Percentiles rank a stretch among this genome's conserved stretches.
Evolutionary conservation across 2,113 vertebrate genomes (phyloP).

Genomic region (Thinocorus orbignyianus): DNA sequence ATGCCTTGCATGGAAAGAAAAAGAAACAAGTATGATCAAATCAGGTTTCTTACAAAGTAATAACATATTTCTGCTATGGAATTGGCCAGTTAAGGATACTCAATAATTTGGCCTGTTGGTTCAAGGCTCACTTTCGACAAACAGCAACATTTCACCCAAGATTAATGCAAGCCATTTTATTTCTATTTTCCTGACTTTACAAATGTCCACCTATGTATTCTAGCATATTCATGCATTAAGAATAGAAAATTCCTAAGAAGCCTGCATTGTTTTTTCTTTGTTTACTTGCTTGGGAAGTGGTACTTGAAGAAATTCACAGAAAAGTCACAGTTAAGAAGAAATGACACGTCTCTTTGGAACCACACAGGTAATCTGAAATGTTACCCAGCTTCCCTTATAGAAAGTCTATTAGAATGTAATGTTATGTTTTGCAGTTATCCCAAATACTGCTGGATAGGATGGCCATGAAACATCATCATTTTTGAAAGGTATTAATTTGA

Average conservation of each 20-base stretch:
- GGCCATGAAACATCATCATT: not conserved
- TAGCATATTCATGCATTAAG: not conserved
- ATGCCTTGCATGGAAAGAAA: not conserved
- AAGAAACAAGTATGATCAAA: not conserved
- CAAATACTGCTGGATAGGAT: not conserved
- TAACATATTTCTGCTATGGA: not conserved
- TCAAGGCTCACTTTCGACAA: not conserved
- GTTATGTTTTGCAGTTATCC: not conserved
- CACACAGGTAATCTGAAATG: not conserved
- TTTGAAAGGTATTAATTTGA: not conserved
- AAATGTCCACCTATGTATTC: not conserved
- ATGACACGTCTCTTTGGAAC: rapidly evolving
- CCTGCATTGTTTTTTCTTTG: not conserved
- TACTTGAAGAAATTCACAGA: not conserved
- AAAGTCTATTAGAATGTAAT: not conserved
- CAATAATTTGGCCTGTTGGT: not conserved
- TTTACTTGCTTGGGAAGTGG: not conserved
- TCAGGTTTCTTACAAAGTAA: not conserved
- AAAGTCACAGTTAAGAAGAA: not conserved
- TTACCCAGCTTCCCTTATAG: not conserved
- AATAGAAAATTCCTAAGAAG: not conserved
- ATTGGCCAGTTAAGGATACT: not conserved
- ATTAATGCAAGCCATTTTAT: not conserved
- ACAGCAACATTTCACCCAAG: not conserved
- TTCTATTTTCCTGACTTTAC: not conserved